Conservation (phyloP, 1,140 invertebrate species). For the Drosophila kanapiae region DNA sequence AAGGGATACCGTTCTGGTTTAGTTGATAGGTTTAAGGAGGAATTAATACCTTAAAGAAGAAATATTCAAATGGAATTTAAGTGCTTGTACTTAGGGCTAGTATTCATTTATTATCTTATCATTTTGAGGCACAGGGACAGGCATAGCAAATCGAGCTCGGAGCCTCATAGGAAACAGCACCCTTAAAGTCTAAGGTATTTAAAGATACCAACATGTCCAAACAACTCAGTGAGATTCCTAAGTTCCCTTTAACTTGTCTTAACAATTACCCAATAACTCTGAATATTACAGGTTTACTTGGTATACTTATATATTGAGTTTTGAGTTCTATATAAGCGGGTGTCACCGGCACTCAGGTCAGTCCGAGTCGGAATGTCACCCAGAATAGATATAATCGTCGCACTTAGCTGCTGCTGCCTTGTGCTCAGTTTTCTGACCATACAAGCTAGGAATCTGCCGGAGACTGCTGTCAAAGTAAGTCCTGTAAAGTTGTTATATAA, state of each 20-base stretch:
- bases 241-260: constrained; percentile 1
- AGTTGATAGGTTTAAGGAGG: background rate
- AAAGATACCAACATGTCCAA: background rate
- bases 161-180: no score
- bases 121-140: no score
- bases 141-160: no score
- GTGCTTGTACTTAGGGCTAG: no score
- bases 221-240: background rate
- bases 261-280: background rate
- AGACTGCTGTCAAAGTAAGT: constrained; percentile 24
- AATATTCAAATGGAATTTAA: background rate
- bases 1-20: background rate
- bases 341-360: constrained; percentile 9
- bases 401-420: constrained; percentile 34
- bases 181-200: background rate
- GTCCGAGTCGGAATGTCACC: constrained; percentile 54
- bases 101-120: background rate
- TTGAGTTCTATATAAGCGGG: constrained; percentile 52
- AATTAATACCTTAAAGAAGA: no score
- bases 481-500: no score
- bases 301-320: constrained; percentile 1
- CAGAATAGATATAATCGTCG: constrained; percentile 26
- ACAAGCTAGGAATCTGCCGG: constrained; percentile 20
- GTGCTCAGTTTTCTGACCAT: background rate
- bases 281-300: constrained; percentile 6